phyloP scores from a whole-genome alignment of 30 jellyfish, hydroid and myxozoan species.

The Hydractinia symbiolongicarpus region DNA sequence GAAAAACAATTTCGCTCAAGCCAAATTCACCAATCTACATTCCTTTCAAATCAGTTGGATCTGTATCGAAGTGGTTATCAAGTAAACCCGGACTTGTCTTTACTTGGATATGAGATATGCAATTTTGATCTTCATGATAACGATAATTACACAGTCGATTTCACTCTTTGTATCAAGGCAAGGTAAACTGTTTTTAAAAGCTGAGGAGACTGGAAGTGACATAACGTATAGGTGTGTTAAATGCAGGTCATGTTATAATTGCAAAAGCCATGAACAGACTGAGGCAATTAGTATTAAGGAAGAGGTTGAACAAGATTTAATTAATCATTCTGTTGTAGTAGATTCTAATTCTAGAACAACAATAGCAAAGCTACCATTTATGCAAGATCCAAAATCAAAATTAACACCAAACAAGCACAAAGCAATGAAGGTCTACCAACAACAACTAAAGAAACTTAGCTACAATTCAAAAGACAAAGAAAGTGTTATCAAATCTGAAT shows the following conservation, averaged over 20 bases:
- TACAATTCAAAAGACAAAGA: slow-evolving; percentile 12
- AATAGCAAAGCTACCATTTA: not conserved
- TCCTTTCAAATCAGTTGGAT: not conserved
- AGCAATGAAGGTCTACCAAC: slow-evolving; percentile 3
- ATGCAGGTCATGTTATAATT: not conserved
- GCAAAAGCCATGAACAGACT: too few relatives aligned
- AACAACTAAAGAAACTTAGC: not conserved
- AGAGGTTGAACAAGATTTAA: not conserved
- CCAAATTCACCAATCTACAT: not conserved
- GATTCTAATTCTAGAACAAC: not conserved
- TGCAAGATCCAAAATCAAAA: not conserved
- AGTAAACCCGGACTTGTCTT: not conserved
- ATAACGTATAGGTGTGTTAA: too few relatives aligned
- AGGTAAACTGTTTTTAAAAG: too few relatives aligned
- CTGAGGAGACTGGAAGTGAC: too few relatives aligned
- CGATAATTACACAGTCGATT: not conserved
- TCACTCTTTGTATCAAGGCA: too few relatives aligned
- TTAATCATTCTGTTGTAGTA: not conserved
- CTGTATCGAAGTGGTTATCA: not conserved
- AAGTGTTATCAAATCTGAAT: not conserved
- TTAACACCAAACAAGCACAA: not conserved
- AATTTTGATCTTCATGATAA: not conserved
- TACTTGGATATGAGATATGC: not conserved
- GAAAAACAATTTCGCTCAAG: not conserved
- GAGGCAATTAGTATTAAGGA: not conserved